Conservation (phyloP, 2,797 vertebrate species). For the Melanotaenia nigrans region DNA sequence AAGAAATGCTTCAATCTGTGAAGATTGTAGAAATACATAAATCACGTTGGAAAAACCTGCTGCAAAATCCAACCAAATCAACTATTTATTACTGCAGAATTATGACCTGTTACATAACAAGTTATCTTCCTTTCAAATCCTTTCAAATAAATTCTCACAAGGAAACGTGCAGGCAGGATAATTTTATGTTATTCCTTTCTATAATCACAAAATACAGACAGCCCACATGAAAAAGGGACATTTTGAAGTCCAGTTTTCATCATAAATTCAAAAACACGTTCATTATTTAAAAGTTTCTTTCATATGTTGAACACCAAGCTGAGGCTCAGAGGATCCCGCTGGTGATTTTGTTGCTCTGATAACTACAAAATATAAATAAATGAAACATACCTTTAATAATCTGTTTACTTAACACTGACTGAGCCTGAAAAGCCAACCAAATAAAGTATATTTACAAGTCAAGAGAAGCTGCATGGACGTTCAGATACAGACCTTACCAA, state of each 20-base stretch:
- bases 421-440: not conserved
- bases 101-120: not conserved
- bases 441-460: not conserved
- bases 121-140: not conserved
- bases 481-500: not conserved
- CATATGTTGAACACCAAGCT: not conserved
- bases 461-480: not conserved
- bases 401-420: not conserved
- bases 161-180: too few species aligned
- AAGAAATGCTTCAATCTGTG: conserved; percentile 1
- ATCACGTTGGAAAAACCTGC: conserved; percentile 1
- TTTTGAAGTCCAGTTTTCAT: not conserved
- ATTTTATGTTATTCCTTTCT: too few species aligned
- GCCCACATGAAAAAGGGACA: not conserved
- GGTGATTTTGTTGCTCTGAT: not conserved
- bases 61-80: not conserved
- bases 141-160: too few species aligned
- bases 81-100: too few species aligned
- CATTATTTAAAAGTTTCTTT: not conserved
- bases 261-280: conserved; percentile 9
- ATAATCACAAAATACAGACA: too few species aligned
- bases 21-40: conserved; percentile 10
- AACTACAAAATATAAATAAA: not conserved
- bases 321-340: not conserved
- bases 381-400: not conserved